Percentiles rank a stretch among this genome's conserved stretches.
These are phyloP conservation scores for Penaeus vannamei DNA, from an alignment of 1,140 invertebrate species.

Conservation along the genomic window DNA sequence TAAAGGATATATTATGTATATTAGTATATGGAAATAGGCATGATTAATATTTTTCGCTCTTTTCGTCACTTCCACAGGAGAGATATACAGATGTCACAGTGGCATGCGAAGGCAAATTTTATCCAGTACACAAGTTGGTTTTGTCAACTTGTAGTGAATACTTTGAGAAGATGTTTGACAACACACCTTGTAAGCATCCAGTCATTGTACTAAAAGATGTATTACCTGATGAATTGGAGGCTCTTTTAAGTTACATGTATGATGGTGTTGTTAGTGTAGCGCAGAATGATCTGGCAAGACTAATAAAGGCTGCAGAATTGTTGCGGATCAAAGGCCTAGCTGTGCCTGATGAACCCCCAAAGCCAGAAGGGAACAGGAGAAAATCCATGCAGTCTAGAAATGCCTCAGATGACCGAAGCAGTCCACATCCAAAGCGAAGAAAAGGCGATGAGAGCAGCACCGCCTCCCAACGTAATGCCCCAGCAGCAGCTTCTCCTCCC, in stretches of 20 bases:
- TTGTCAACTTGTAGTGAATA: slow-evolving; percentile 88
- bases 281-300: slow-evolving; percentile 83
- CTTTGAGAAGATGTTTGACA: slow-evolving; percentile 76
- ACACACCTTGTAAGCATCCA: slow-evolving; percentile 84
- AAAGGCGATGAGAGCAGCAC: slow-evolving; percentile 41
- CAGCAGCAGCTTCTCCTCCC: slow-evolving; percentile 39
- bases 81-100: slow-evolving; percentile 68
- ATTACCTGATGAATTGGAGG: slow-evolving; percentile 86
- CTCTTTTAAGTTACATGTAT: slow-evolving; percentile 93
- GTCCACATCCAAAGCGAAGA: slow-evolving; percentile 49
- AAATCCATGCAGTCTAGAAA: not conserved
- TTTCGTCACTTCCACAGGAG: slow-evolving; percentile 34
- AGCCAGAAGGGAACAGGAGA: slow-evolving; percentile 26
- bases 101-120: slow-evolving; percentile 75
- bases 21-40: no score
- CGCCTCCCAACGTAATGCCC: not conserved
- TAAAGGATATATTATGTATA: no score
- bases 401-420: slow-evolving; percentile 45
- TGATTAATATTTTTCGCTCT: not conserved
- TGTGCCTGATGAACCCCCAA: slow-evolving; percentile 69
- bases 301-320: slow-evolving; percentile 86
- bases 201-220: slow-evolving; percentile 93
- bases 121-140: slow-evolving; percentile 86
- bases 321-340: slow-evolving; percentile 82
- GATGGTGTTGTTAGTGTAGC: slow-evolving; percentile 91